Evolutionary conservation across 2,888 invertebrate genomes (phyloP), one percentile per base, ranked within the genome.

Genomic region (Shargacucullia verbasci): DNA sequence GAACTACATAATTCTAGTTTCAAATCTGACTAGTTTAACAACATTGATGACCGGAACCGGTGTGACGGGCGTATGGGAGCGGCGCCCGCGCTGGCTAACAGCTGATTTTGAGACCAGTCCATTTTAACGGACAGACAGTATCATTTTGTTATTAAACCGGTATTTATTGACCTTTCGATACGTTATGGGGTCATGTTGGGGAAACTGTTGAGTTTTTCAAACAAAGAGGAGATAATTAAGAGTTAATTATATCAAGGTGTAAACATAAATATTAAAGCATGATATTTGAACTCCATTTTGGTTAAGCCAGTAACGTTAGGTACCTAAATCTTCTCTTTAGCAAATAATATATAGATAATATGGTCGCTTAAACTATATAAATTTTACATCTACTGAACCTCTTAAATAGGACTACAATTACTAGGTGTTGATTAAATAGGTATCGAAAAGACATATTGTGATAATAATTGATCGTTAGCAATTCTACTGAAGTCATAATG

Each of bases 101-200:
- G 85, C 87, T 87, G 86, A 85, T 84, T 75, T 70, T 61, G 70
- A 71, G 46, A 75, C 83, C 75, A 73, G 82, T 81, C 44, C 40
- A 44, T 50, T 57, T 66, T 81, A 88, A 88, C 88, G 87, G 88
- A 83, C 83, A 73, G 56, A 77, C 69, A 52, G 46, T 70, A 59
- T 72, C 57, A 70, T 61, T 48, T 54, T 53, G 49, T 61, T 60
- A 61, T 54, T 58, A 25, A 56, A 81, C 80, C 79, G 79, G 82
- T 79, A 49, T 29, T 49, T 27, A 25, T 40, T 75, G 82, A 80
- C 83, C 81, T 83, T 83, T 79, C 37, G 55, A 76, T 65, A 71
- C 70, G 60, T 76, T 72, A 69, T 70, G 70, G 56, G 70, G 62
- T 67, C 55, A 68, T 59, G 46, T 53, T 52, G 55, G 45, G 53